phyloP scores from a whole-genome alignment of 2,113 vertebrate genomes.

The Hyaena hyaena region DNA sequence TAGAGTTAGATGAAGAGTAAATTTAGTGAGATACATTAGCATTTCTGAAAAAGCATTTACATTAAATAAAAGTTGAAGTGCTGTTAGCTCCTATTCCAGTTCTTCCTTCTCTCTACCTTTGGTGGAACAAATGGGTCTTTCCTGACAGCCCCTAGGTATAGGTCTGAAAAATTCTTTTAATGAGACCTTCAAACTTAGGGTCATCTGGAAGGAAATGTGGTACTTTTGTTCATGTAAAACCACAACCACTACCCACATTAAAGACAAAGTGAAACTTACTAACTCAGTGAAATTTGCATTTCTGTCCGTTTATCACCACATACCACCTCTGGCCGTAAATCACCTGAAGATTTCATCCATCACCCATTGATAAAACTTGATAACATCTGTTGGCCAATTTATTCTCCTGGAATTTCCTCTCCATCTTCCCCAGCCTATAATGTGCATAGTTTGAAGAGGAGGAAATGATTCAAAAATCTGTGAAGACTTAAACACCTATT shows the following conservation, averaged over 20 bases:
- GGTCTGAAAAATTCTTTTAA: slow-evolving; percentile 39
- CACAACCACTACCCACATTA: not conserved
- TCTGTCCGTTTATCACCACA: not conserved
- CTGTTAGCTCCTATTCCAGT: not conserved
- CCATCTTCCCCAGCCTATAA: not conserved
- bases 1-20: not conserved
- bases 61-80: not conserved
- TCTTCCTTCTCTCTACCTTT: not conserved
- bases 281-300: not conserved
- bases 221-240: not conserved
- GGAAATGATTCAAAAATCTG: slow-evolving; percentile 65
- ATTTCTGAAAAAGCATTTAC: slow-evolving; percentile 43
- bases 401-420: slow-evolving; percentile 50
- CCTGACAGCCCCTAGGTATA: not conserved
- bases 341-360: not conserved
- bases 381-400: slow-evolving; percentile 41
- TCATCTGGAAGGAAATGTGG: slow-evolving; percentile 23
- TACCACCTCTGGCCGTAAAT: not conserved
- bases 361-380: slow-evolving; percentile 43
- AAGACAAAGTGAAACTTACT: not conserved
- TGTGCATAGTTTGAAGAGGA: not conserved
- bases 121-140: slow-evolving; percentile 38
- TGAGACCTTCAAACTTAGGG: not conserved
- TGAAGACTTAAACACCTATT: slow-evolving; percentile 54
- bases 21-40: slow-evolving; percentile 16